Conservation (phyloP, 2,888 invertebrate genomes). For the Xiphydria camelus region DNA sequence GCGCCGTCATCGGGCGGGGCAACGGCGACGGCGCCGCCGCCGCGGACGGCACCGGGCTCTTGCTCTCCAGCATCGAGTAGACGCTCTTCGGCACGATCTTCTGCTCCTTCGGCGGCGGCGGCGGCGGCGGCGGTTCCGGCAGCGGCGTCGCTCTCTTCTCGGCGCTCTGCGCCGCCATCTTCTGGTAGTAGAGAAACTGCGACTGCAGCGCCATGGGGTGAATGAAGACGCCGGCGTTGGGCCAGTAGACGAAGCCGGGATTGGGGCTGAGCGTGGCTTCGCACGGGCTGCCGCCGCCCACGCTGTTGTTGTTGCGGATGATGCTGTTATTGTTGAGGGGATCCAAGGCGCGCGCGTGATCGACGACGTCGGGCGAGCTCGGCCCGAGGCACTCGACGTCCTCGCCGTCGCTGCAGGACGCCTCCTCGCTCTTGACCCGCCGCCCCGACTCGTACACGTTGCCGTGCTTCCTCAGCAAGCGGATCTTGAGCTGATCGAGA, state of each 20-base stretch:
- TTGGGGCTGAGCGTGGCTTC: constrained; percentile 47
- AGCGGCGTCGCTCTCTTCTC: constrained; percentile 52
- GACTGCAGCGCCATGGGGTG: constrained; percentile 76
- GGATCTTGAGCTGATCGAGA: constrained; percentile 69
- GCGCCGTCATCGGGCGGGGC: constrained; percentile 41
- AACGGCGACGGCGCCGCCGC: constrained; percentile 36
- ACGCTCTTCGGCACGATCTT: constrained; percentile 56
- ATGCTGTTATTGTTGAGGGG: constrained; percentile 22
- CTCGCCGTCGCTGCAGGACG: constrained; percentile 58
- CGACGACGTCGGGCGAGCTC: constrained; percentile 27
- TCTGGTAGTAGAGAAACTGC: constrained; percentile 74
- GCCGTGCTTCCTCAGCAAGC: constrained; percentile 66
- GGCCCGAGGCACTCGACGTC: constrained; percentile 59
- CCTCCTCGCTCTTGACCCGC: constrained; percentile 68
- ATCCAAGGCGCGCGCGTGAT: constrained; percentile 19
- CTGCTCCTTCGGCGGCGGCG: constrained; percentile 37
- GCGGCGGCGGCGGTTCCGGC: constrained; percentile 42
- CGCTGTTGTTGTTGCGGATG: constrained; percentile 53
- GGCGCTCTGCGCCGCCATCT: constrained; percentile 68
- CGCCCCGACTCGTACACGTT: constrained; percentile 65
- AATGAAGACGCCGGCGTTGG: constrained; percentile 70
- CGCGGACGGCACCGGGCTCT: constrained; percentile 32
- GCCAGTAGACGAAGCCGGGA: constrained; percentile 70
- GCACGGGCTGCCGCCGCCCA: constrained; percentile 59
- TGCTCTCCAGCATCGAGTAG: constrained; percentile 51